Evolutionary conservation across 2,888 invertebrate species (phyloP).

Genomic region (Uropetala carovei): DNA sequence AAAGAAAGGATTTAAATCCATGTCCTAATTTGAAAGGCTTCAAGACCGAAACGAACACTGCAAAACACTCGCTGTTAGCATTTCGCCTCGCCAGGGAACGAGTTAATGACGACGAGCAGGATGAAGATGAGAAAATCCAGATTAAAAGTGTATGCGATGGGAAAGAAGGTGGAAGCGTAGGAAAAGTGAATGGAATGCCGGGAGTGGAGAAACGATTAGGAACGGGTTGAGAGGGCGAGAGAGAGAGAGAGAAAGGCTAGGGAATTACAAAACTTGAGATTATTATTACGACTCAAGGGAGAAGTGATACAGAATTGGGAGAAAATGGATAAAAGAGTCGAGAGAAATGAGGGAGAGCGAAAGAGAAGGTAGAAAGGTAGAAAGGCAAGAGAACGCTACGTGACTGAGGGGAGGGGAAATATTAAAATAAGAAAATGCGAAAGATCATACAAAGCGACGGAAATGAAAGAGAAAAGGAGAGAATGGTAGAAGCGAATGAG

Average conservation of each 20-base stretch:
- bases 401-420: no score
- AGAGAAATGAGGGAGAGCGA: neutral
- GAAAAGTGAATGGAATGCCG: slow-evolving; percentile 2
- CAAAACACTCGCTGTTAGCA: neutral
- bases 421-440: no score
- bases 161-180: neutral
- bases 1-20: no score
- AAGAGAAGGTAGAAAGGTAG: neutral
- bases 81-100: neutral
- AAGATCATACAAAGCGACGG: no score
- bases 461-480: neutral
- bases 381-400: neutral
- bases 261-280: neutral
- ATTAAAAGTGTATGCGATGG: neutral
- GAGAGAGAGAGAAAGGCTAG: neutral
- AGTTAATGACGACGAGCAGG: neutral
- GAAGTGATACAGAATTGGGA: neutral
- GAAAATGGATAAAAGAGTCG: slow-evolving; percentile 1
- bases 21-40: no score
- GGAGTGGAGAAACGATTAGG: neutral
- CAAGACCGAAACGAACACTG: neutral
- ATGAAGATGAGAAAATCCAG: neutral
- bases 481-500: neutral
- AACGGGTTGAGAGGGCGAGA: neutral
- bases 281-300: neutral